These are phyloP conservation scores for Actinopyga echinites DNA, from an alignment of 53 echinoderm and acorn worm species.

Conservation along the genomic window DNA sequence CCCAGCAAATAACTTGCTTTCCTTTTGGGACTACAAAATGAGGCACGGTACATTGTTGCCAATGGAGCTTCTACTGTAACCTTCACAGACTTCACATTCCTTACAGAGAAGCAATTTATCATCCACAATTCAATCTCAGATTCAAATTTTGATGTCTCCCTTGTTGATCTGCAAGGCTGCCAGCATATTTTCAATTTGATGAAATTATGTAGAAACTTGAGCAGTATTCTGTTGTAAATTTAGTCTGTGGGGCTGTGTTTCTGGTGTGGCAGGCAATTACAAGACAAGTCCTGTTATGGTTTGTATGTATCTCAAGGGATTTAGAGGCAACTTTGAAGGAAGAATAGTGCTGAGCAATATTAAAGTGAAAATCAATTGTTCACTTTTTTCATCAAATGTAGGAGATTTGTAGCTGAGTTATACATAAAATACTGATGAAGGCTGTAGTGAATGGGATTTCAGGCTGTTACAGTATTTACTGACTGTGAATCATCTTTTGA, in stretches of 20 bases:
- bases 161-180: conserved; percentile 21
- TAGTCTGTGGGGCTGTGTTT: conserved; percentile 1
- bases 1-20: not conserved
- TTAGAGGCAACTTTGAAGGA: too few relatives aligned
- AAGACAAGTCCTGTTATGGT: conserved; percentile 1
- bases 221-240: conserved; percentile 17
- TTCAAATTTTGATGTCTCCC: conserved; percentile 34
- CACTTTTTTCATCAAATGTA: too few relatives aligned
- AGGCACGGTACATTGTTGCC: conserved; percentile 25
- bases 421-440: too few relatives aligned
- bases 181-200: conserved; percentile 29
- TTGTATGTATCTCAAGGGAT: not conserved
- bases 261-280: conserved; percentile 26
- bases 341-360: too few relatives aligned
- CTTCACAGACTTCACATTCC: conserved; percentile 8
- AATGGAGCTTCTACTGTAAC: conserved; percentile 9
- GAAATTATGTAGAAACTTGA: conserved; percentile 34
- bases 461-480: too few relatives aligned
- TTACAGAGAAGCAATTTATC: conserved; percentile 13
- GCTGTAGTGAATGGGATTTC: too few relatives aligned
- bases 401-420: too few relatives aligned
- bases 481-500: too few relatives aligned
- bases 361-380: too few relatives aligned
- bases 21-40: conserved; percentile 21
- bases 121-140: conserved; percentile 18